A percentile compares a stretch with the other conserved stretches of the same genome.
These are phyloP conservation scores for Tyria jacobaeae DNA, from an alignment of 2,888 invertebrate genomes.

Conservation along the genomic window DNA sequence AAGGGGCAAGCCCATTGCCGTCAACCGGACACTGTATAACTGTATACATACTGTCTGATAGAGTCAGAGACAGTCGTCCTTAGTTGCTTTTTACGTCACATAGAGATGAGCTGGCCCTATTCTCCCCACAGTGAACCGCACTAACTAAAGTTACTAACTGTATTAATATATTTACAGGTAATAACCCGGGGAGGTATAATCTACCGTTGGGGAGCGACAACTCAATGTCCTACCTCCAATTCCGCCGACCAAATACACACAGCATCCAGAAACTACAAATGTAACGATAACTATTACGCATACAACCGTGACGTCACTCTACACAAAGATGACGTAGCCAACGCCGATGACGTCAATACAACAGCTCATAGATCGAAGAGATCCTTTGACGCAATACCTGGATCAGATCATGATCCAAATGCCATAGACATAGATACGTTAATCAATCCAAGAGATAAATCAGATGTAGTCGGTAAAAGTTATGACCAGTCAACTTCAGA, in stretches of 20 bases:
- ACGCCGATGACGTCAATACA: neutral
- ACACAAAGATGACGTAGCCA: constrained; percentile 12
- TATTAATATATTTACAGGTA: constrained; percentile 58
- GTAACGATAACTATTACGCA: constrained; percentile 42
- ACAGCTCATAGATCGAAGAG: neutral
- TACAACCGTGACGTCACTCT: constrained; percentile 18
- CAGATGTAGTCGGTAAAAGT: neutral
- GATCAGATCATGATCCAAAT: constrained; percentile 4
- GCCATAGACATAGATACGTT: neutral
- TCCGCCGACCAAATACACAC: constrained; percentile 61
- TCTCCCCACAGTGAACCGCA: too few species aligned
- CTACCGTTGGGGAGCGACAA: constrained; percentile 81
- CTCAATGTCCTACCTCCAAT: constrained; percentile 73
- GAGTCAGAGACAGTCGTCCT: too few species aligned
- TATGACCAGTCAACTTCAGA: neutral
- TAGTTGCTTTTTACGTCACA: too few species aligned
- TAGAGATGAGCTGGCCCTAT: too few species aligned
- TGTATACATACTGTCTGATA: too few species aligned
- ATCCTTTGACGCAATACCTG: neutral
- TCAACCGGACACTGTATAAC: too few species aligned
- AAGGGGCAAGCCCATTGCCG: too few species aligned
- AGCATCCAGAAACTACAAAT: constrained; percentile 61
- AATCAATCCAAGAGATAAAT: neutral
- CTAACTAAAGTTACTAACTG: too few species aligned
- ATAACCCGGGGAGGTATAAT: constrained; percentile 80